Evolutionary conservation across 2,888 invertebrate species (phyloP).

Genomic region (Siphlonurus alternatus): DNA sequence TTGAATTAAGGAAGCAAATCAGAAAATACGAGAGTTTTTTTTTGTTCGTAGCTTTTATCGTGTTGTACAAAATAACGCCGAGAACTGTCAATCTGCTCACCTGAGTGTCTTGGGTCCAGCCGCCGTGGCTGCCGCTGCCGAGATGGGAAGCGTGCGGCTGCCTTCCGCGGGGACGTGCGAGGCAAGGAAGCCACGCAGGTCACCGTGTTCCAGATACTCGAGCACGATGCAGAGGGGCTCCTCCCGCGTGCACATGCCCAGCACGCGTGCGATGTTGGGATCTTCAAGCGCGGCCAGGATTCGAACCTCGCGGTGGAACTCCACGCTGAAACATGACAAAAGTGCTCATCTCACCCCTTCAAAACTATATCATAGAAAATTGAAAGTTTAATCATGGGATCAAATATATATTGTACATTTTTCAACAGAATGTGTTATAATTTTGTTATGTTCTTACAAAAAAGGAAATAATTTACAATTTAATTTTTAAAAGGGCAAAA

Average conservation of each 20-base stretch:
- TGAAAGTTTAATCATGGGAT: no score
- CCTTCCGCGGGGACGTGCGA: constrained; percentile 28
- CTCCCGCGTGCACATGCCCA: constrained; percentile 34
- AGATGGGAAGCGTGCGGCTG: constrained; percentile 16
- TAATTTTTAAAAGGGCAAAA: no score
- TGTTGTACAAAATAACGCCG: no score
- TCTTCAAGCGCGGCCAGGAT: constrained; percentile 62
- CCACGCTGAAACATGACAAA: constrained; percentile 44
- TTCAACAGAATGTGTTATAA: no score
- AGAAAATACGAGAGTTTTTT: neutral
- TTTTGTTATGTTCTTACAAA: no score
- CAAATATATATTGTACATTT: no score
- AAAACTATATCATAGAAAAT: no score
- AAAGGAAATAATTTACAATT: no score
- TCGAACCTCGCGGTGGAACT: constrained; percentile 74
- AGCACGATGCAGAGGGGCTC: constrained; percentile 38
- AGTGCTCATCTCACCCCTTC: no score
- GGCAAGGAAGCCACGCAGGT: constrained; percentile 37
- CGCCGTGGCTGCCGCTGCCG: constrained; percentile 5
- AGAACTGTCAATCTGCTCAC: no score
- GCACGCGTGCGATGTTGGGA: constrained; percentile 34
- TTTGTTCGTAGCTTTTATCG: neutral
- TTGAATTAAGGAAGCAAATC: no score
- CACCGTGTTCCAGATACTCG: constrained; percentile 41
- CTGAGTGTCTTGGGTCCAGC: constrained; percentile 21